A percentile compares a stretch with the other conserved stretches of the same genome.
These are phyloP conservation scores for Papilio polyxenes DNA, from an alignment of 1,140 invertebrate species.

Conservation along the genomic window DNA sequence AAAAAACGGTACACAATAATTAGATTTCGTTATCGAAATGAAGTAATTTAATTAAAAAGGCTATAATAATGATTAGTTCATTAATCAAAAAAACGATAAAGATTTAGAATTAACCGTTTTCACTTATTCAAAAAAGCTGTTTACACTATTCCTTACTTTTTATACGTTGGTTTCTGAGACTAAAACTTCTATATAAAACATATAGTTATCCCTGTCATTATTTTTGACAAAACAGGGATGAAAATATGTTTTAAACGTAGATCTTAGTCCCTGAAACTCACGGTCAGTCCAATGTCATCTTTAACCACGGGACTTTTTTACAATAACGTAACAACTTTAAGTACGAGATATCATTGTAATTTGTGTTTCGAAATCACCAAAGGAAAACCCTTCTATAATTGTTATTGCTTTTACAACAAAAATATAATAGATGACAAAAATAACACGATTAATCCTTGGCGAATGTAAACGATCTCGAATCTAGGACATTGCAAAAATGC, in stretches of 20 bases:
- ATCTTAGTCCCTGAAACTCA: no score
- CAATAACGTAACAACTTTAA: no score
- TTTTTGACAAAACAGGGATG: no score
- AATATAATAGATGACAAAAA: not conserved
- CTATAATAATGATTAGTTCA: slow-evolving; percentile 3
- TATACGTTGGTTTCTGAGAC: not conserved
- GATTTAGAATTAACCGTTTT: not conserved
- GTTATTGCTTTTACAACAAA: not conserved
- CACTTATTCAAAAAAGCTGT: no score
- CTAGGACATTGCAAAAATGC: slow-evolving; percentile 10
- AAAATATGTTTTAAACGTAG: no score
- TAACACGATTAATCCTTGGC: not conserved
- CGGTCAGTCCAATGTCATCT: no score
- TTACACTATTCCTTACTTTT: not conserved
- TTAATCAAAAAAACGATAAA: not conserved
- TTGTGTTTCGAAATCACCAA: not conserved
- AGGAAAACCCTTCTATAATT: not conserved
- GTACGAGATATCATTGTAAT: no score
- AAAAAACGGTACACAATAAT: not conserved
- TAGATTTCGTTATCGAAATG: not conserved
- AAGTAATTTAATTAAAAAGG: slow-evolving; percentile 7
- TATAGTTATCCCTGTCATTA: no score
- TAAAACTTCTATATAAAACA: no score
- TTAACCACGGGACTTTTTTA: no score
- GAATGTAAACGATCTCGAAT: not conserved